A percentile compares a stretch with the other conserved stretches of the same genome.
phyloP scores from a whole-genome alignment of 1,140 invertebrate genomes.

The Coboldia fuscipes region DNA sequence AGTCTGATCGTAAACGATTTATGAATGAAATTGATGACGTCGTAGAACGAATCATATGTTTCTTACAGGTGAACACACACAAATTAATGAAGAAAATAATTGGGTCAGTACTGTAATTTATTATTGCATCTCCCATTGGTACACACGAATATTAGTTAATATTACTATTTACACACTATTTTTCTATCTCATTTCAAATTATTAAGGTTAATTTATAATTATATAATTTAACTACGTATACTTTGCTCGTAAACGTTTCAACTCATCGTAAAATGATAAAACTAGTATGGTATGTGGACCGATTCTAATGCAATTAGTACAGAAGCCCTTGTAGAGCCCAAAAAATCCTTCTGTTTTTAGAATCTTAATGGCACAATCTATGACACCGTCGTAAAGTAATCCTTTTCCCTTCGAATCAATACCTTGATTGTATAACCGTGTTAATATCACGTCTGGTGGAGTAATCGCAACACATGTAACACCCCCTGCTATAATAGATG shows the following conservation, averaged over 20 bases:
- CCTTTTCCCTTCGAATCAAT: constrained; percentile 42
- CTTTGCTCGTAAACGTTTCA: constrained; percentile 27
- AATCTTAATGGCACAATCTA: constrained; percentile 62
- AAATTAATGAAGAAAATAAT: no score
- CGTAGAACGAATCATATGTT: no score
- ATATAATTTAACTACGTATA: constrained; percentile 4
- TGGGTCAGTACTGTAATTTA: no score
- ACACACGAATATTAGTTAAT: no score
- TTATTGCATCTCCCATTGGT: no score
- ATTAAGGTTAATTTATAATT: no score
- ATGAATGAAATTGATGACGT: no score
- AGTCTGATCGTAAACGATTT: no score
- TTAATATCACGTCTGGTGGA: constrained; percentile 78
- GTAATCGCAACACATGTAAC: constrained; percentile 64
- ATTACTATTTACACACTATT: no score
- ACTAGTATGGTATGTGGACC: constrained; percentile 72
- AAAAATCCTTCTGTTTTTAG: constrained; percentile 46
- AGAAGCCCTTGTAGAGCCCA: constrained; percentile 73
- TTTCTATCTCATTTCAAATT: no score
- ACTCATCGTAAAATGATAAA: constrained; percentile 67
- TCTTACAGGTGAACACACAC: no score
- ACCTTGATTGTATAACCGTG: constrained; percentile 79
- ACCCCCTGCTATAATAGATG: constrained; percentile 56
- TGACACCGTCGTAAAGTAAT: constrained; percentile 46
- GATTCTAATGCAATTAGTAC: constrained; percentile 60